Percentiles rank a stretch among this genome's conserved stretches.
These are phyloP conservation scores for Nemoura dubitans DNA, from an alignment of 2,888 invertebrate genomes.

Conservation along the genomic window DNA sequence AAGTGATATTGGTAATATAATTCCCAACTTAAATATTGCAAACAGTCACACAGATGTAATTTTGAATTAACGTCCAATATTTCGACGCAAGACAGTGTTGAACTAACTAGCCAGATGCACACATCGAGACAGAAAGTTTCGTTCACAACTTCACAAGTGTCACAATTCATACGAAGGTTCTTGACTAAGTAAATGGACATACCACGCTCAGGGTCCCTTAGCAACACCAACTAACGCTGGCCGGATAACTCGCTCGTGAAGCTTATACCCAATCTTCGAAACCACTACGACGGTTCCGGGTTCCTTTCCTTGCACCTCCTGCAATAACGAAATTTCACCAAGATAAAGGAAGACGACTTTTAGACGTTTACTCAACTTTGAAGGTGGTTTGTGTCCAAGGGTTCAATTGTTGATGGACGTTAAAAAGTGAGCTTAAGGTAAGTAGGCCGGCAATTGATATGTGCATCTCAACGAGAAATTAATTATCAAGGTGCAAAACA, in stretches of 20 bases:
- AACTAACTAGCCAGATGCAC: neutral
- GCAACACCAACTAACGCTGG: constrained; percentile 97
- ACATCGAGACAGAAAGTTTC: neutral
- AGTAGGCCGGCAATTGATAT: too few relatives aligned
- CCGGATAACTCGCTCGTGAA: constrained; percentile 92
- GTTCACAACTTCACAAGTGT: neutral
- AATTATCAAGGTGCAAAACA: too few relatives aligned
- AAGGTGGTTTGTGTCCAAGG: too few relatives aligned
- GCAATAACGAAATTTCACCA: constrained; percentile 54
- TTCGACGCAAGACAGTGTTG: neutral
- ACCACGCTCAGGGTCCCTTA: constrained; percentile 64
- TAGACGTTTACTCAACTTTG: too few relatives aligned
- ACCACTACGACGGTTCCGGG: constrained; percentile 92
- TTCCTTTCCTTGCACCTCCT: constrained; percentile 80
- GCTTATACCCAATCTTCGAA: constrained; percentile 94
- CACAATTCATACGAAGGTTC: neutral
- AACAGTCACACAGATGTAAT: neutral
- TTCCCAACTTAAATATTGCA: neutral
- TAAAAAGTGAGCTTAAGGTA: too few relatives aligned
- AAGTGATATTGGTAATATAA: too few relatives aligned
- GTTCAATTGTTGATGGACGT: too few relatives aligned
- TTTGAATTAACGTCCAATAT: neutral
- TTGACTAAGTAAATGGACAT: neutral
- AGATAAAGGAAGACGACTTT: too few relatives aligned
- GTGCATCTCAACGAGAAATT: too few relatives aligned